Conservation (phyloP, 2,797 vertebrate species). For the Enteromius mattozi region DNA sequence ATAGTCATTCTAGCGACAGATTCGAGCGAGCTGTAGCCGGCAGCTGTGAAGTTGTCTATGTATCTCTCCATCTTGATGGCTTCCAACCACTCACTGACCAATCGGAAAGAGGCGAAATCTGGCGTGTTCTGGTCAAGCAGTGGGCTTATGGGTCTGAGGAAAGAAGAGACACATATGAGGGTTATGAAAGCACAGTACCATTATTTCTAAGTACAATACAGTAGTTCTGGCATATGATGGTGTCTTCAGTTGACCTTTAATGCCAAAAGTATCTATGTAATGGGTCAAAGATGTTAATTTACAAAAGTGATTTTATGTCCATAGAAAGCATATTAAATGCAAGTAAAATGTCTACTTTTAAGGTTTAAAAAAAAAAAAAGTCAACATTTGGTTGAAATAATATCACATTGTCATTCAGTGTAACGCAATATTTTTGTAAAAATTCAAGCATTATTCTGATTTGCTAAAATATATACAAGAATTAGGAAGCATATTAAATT, state of each 20-base stretch:
- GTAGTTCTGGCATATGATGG: neutral
- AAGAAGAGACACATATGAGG: conserved; percentile 33
- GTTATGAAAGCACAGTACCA: neutral
- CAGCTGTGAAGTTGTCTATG: conserved; percentile 97
- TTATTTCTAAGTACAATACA: neutral
- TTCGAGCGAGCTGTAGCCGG: conserved; percentile 96
- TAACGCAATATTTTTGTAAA: no score
- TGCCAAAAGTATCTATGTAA: no score
- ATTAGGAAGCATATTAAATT: no score
- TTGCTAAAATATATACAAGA: no score
- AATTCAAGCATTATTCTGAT: no score
- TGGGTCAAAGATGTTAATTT: no score
- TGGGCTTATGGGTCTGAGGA: conserved; percentile 92
- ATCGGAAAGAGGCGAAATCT: conserved; percentile 95
- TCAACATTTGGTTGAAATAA: no score
- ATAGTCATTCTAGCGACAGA: conserved; percentile 98
- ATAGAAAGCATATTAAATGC: no score
- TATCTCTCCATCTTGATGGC: conserved; percentile 99
- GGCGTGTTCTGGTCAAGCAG: conserved; percentile 97
- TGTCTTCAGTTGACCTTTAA: neutral
- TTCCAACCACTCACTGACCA: conserved; percentile 97
- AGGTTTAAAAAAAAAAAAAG: no score
- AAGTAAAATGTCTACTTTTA: no score
- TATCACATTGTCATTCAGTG: no score
- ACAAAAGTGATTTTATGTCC: no score